These are phyloP conservation scores for Caenorhabditis doughertyi DNA, from an alignment of 2,888 invertebrate genomes.

Conservation along the genomic window DNA sequence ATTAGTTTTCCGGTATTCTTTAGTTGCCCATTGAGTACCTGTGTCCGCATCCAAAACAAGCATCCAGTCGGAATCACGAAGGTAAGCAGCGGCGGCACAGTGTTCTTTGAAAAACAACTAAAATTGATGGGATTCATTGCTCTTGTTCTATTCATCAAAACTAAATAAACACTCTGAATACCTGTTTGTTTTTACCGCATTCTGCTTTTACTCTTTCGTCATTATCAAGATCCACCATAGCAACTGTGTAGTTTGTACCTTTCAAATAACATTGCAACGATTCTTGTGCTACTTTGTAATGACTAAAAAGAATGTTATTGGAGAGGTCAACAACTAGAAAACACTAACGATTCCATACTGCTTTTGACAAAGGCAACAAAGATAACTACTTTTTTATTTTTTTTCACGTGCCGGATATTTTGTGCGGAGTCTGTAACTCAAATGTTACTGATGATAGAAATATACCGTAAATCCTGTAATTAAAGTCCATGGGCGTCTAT, in stretches of 20 bases:
- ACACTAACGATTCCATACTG: slow-evolving; percentile 68
- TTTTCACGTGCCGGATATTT: slow-evolving; percentile 61
- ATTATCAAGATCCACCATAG: slow-evolving; percentile 77
- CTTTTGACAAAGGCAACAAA: slow-evolving; percentile 72
- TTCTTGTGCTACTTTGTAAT: slow-evolving; percentile 79
- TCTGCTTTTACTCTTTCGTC: slow-evolving; percentile 72
- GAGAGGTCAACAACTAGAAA: neutral
- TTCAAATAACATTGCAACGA: slow-evolving; percentile 79
- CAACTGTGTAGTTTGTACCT: slow-evolving; percentile 77
- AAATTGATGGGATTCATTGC: slow-evolving; percentile 36
- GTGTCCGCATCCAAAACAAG: slow-evolving; percentile 82
- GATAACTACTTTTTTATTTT: slow-evolving; percentile 74
- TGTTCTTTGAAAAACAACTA: slow-evolving; percentile 82
- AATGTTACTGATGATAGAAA: neutral
- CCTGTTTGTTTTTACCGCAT: slow-evolving; percentile 75
- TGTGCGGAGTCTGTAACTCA: slow-evolving; percentile 24
- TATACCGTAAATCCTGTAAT: too few relatives aligned
- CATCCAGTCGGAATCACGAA: slow-evolving; percentile 81
- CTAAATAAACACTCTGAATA: slow-evolving; percentile 28
- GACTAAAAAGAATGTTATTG: slow-evolving; percentile 64
- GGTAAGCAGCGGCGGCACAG: slow-evolving; percentile 80
- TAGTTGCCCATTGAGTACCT: slow-evolving; percentile 32
- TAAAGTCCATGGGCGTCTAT: too few relatives aligned
- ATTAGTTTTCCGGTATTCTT: slow-evolving; percentile 17
- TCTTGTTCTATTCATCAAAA: neutral